These are phyloP conservation scores for Dasypogon diadema DNA, from an alignment of 2,888 invertebrate species.

Conservation along the genomic window DNA sequence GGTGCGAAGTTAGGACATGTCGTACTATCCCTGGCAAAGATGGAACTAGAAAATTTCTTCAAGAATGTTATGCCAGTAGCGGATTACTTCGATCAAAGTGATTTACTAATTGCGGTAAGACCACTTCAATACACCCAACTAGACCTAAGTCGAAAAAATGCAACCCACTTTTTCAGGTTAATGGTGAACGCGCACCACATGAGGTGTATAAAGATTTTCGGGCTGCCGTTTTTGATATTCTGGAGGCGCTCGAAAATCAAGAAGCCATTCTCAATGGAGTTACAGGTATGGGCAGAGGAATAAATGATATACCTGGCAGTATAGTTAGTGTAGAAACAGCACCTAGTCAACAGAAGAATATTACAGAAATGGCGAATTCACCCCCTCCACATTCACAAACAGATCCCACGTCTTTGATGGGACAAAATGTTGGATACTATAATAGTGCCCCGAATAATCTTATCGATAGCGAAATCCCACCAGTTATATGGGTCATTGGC, in stretches of 20 bases:
- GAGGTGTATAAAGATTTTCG: slow-evolving; percentile 91
- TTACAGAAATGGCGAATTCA: slow-evolving; percentile 59
- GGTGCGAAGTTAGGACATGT: slow-evolving; percentile 88
- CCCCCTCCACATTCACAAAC: slow-evolving; percentile 3
- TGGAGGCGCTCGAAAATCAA: slow-evolving; percentile 78
- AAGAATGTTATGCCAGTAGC: slow-evolving; percentile 90
- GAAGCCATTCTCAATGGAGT: slow-evolving; percentile 74
- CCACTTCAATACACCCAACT: too few species aligned
- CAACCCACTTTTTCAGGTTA: slow-evolving; percentile 81
- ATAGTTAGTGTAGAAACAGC: slow-evolving; percentile 75
- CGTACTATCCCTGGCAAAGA: slow-evolving; percentile 83
- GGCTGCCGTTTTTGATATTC: slow-evolving; percentile 80
- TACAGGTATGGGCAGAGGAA: slow-evolving; percentile 72
- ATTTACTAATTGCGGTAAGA: slow-evolving; percentile 79
- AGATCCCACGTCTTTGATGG: slow-evolving; percentile 56
- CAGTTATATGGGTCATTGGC: slow-evolving; percentile 77
- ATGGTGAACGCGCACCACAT: slow-evolving; percentile 87
- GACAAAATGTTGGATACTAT: slow-evolving; percentile 49
- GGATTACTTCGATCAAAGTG: slow-evolving; percentile 90
- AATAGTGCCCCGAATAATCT: background rate
- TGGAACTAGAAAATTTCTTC: slow-evolving; percentile 91
- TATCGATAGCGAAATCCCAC: slow-evolving; percentile 61
- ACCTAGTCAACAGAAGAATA: slow-evolving; percentile 69
- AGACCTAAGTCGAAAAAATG: too few species aligned
- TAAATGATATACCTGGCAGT: slow-evolving; percentile 74